phyloP scores from a whole-genome alignment of 2,797 vertebrate genomes.

The Tokudaia muenninki region DNA sequence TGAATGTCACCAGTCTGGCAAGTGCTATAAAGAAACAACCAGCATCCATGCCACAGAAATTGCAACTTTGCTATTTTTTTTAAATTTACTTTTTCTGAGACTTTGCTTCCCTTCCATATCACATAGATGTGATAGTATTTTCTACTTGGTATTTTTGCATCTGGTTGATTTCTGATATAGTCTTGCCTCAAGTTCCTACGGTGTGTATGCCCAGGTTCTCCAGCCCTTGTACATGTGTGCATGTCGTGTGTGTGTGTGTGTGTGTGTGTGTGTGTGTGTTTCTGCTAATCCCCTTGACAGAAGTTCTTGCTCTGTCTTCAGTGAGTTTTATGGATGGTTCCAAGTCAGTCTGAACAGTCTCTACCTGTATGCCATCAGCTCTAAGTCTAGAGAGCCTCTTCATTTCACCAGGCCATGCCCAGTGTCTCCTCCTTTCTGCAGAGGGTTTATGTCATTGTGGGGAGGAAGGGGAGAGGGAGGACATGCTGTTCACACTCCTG shows the following conservation, averaged over 20 bases:
- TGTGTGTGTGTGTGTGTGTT: neutral
- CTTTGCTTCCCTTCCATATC: slow-evolving; percentile 37
- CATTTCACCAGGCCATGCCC: no score
- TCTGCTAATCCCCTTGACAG: neutral
- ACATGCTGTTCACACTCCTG: neutral
- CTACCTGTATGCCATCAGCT: neutral
- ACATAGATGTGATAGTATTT: neutral
- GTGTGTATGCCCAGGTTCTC: neutral
- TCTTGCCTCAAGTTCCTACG: neutral
- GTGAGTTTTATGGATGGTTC: neutral
- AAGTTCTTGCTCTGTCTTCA: neutral
- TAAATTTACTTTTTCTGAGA: neutral
- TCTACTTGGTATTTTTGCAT: neutral
- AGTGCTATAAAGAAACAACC: neutral
- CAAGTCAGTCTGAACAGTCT: no score
- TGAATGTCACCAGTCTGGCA: neutral
- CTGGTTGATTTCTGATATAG: neutral
- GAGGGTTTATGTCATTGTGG: neutral
- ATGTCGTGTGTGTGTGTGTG: neutral
- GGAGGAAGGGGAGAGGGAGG: neutral
- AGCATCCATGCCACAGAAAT: neutral
- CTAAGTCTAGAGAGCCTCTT: neutral
- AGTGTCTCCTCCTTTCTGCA: fast-evolving
- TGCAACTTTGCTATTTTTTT: neutral
- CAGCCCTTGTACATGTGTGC: neutral